Percentiles rank a stretch among this genome's conserved stretches.
Evolutionary conservation across 2,113 vertebrate species (phyloP).

Genomic region (Ageneiosus marmoratus): DNA sequence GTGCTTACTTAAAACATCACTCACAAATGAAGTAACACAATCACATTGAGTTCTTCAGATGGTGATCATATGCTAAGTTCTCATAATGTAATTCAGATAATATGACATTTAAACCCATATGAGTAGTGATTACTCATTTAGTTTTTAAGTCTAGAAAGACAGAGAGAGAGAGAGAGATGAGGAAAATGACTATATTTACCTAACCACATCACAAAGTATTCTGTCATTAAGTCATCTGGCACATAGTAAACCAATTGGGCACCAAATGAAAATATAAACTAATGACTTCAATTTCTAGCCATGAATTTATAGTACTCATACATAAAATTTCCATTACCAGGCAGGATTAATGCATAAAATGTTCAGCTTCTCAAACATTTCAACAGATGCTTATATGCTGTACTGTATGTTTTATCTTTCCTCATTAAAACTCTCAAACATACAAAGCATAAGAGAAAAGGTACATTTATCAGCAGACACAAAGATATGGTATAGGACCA

Average conservation of each 20-base stretch:
- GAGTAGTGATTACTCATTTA: neutral
- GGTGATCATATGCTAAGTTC: neutral
- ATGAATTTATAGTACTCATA: neutral
- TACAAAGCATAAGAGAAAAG: neutral
- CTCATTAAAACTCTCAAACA: neutral
- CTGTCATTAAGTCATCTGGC: neutral
- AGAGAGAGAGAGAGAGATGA: no score
- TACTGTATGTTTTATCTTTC: neutral
- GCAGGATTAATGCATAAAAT: constrained; percentile 1
- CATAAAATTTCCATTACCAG: neutral
- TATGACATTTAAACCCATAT: neutral
- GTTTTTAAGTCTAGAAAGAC: no score
- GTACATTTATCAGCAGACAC: neutral
- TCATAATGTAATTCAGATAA: neutral
- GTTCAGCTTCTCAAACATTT: constrained; percentile 6
- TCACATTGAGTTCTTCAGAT: neutral
- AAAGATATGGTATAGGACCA: neutral
- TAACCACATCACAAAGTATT: no score
- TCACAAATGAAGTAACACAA: neutral
- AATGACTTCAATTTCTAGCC: constrained; percentile 22
- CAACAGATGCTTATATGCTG: constrained; percentile 11
- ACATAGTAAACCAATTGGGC: neutral
- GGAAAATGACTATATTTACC: no score
- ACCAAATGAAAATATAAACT: constrained; percentile 14
- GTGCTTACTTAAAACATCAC: neutral